Evolutionary conservation across 2,797 vertebrate genomes (phyloP), one percentile per base, ranked within the genome.

Genomic region (Hirundo rustica): DNA sequence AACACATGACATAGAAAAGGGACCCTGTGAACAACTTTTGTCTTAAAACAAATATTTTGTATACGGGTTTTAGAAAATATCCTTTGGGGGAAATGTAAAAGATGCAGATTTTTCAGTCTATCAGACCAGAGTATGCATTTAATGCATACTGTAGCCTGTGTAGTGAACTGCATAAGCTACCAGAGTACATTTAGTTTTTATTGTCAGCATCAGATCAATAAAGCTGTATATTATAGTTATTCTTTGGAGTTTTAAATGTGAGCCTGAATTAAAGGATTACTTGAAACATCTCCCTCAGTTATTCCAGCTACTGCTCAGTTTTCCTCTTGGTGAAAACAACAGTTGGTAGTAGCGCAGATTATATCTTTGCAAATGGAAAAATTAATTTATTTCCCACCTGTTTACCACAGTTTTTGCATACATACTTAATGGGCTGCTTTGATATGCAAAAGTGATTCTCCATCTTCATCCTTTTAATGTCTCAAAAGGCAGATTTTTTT

Each of bases 171-270:
- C 42, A 81, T 67, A 89, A 94, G 54, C 51, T 95, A 85, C n/a
- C 14, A 88, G 42, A 81, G 61, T 73, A 76, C 77, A 76, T 67
- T 84, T 48, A 23, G 36, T 34, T 86, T 93, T 96, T 85, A 94
- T 32, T 81, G 73, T 78, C 60, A 91, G 34, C 23, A 88, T 84
- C 70, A 70, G 62, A 84, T 86, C 92, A 89, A 88, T 91, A 77
- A 93, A 85, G 34, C 36, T 77, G 27, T 76, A 64, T 54, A 51
- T 29, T 62, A 51, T 23, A 86, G 73, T 57, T 73, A 76, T 13
- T 19, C 32, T 84, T 85, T 72, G 36, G 27, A 91, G 68, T 60
- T 91, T 86, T 67, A 88, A 67, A 93, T 47, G 67, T 11, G 13
- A 86, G 38, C 21, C n/a, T 54, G 48, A 93, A 82, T 72, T 81